Conservation (phyloP, 1,140 invertebrate species). For the Ceratosolen fusciceps region DNA sequence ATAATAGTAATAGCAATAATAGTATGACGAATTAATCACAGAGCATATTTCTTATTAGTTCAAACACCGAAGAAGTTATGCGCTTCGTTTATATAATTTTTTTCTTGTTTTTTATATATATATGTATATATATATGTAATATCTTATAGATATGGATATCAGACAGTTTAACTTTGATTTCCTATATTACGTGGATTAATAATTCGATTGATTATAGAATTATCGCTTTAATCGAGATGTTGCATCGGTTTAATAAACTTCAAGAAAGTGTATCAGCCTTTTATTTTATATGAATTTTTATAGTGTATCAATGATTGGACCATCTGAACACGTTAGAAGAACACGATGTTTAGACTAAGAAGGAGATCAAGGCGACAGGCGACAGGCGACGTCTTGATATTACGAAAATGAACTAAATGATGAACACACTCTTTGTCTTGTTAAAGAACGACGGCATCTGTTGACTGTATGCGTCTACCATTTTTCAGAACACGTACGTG, state of each 20-base stretch:
- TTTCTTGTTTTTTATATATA: no score
- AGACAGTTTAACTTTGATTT: slow-evolving; percentile 10
- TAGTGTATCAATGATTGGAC: slow-evolving; percentile 30
- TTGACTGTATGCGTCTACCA: not conserved
- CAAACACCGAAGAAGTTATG: slow-evolving; percentile 18
- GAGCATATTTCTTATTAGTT: slow-evolving; percentile 6
- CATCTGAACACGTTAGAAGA: slow-evolving; percentile 15
- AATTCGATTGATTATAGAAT: slow-evolving; percentile 38
- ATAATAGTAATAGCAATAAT: no score
- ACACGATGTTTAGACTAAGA: slow-evolving; percentile 3
- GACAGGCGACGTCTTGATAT: no score
- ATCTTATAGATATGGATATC: slow-evolving; percentile 15
- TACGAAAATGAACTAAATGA: not conserved
- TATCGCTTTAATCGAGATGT: slow-evolving; percentile 9
- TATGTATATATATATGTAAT: not conserved
- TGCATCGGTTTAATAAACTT: slow-evolving; percentile 31
- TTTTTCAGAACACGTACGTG: no score
- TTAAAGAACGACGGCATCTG: not conserved
- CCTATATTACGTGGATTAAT: slow-evolving; percentile 10
- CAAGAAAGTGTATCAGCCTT: slow-evolving; percentile 40
- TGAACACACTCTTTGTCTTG: not conserved
- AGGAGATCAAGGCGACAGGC: not conserved
- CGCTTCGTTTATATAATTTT: no score
- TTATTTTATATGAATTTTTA: slow-evolving; percentile 13
- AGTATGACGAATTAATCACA: slow-evolving; percentile 13